These are phyloP conservation scores for Atrina japonica DNA, from an alignment of 2,888 invertebrate genomes.

Conservation along the genomic window DNA sequence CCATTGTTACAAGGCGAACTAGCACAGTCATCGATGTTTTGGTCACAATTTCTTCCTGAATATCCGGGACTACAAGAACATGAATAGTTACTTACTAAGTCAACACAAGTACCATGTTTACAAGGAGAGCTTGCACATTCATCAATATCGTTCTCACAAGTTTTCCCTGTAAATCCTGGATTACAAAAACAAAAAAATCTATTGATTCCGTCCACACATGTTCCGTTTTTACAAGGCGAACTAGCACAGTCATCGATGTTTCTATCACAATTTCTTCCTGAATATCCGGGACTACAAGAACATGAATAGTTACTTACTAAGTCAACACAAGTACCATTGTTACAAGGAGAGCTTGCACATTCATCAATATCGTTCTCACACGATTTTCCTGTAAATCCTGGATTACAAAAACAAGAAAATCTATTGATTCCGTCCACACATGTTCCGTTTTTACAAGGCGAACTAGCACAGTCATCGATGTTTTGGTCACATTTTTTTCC, in stretches of 20 bases:
- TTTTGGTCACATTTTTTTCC: constrained; percentile 16
- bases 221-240: constrained; percentile 14
- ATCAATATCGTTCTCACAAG: constrained; percentile 14
- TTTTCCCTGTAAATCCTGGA: constrained; percentile 13
- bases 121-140: constrained; percentile 9
- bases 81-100: constrained; percentile 1
- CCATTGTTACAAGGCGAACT: constrained; percentile 82
- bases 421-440: constrained; percentile 6
- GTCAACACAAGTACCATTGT: constrained; percentile 21
- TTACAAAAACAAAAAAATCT: constrained; percentile 4
- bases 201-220: constrained; percentile 11
- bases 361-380: constrained; percentile 21
- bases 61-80: constrained; percentile 88
- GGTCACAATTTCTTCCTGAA: constrained; percentile 88
- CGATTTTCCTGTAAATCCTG: constrained; percentile 14
- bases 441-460: constrained; percentile 2
- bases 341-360: constrained; percentile 15
- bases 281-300: constrained; percentile 12
- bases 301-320: constrained; percentile 8
- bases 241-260: constrained; percentile 15
- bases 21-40: constrained; percentile 76
- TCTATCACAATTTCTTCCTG: constrained; percentile 9
- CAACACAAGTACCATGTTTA: constrained; percentile 19
- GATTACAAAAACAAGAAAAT: constrained; percentile 9
- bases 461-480: constrained; percentile 5